These are phyloP conservation scores for Meganola albula DNA, from an alignment of 2,888 invertebrate genomes.

Conservation along the genomic window DNA sequence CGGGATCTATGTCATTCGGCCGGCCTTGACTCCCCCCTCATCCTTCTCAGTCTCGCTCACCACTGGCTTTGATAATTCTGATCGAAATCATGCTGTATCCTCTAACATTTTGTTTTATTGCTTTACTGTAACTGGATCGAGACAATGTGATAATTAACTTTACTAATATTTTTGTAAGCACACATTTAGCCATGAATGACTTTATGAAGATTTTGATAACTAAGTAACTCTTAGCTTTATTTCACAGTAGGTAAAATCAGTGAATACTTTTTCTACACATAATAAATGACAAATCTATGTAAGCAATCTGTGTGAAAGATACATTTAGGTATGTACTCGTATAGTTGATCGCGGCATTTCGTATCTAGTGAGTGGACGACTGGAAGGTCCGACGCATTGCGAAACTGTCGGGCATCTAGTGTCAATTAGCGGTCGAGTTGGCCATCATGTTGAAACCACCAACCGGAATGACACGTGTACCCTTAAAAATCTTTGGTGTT, in stretches of 20 bases:
- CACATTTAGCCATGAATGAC: no score
- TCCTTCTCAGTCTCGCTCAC: no score
- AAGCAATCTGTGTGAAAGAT: conserved; percentile 37
- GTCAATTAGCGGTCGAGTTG: conserved; percentile 67
- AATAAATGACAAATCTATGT: conserved; percentile 18
- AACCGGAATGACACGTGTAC: conserved; percentile 47
- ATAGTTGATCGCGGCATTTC: conserved; percentile 54
- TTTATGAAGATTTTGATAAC: no score
- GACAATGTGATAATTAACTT: no score
- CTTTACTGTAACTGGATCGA: no score
- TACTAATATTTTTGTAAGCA: no score
- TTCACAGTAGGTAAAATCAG: no score
- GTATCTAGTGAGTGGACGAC: conserved; percentile 69
- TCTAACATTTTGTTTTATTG: no score
- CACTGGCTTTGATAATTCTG: no score
- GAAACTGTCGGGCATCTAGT: conserved; percentile 63
- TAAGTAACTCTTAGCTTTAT: no score
- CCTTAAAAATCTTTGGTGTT: conserved; percentile 49
- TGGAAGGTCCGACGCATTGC: conserved; percentile 63
- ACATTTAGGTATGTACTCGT: conserved; percentile 45
- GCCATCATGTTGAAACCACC: conserved; percentile 68
- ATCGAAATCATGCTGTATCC: no score
- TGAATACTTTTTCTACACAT: no score
- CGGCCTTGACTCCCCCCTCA: conserved; percentile 69
- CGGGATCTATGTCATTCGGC: conserved; percentile 65